Conservation (phyloP, 1,140 invertebrate genomes). For the Hyphantria cunea region DNA sequence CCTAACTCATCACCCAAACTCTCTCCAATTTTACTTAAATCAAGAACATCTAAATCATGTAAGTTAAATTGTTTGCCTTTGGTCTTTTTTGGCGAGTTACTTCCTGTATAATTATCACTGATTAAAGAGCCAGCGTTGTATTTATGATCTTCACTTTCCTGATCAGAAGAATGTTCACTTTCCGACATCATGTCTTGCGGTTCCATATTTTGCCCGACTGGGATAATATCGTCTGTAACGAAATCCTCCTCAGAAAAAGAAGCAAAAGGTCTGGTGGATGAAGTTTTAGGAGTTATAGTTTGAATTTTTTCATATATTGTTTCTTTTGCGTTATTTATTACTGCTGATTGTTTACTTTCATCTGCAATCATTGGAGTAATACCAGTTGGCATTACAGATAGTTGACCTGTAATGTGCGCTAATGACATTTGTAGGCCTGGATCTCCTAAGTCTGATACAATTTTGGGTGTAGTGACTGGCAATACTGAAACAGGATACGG, state of each 20-base stretch:
- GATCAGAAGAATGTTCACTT: conserved; percentile 39
- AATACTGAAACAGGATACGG: conserved; percentile 38
- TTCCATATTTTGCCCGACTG: too few species aligned
- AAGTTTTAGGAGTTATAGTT: conserved; percentile 66
- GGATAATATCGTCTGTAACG: background rate
- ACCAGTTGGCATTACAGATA: conserved; percentile 67
- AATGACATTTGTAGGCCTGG: conserved; percentile 75
- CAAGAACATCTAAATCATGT: conserved; percentile 71
- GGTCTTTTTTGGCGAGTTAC: conserved; percentile 58
- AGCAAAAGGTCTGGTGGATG: conserved; percentile 41
- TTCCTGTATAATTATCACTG: conserved; percentile 46
- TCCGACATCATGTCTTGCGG: conserved; percentile 41
- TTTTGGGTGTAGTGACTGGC: conserved; percentile 54
- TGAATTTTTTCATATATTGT: conserved; percentile 63
- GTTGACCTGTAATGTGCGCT: conserved; percentile 77
- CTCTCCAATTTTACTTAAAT: conserved; percentile 71
- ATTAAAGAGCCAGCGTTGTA: conserved; percentile 26
- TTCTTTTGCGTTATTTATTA: conserved; percentile 34
- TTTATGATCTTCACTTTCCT: conserved; percentile 53
- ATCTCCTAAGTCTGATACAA: conserved; percentile 70
- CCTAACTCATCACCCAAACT: conserved; percentile 71
- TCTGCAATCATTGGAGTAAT: conserved; percentile 62
- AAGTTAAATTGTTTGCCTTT: conserved; percentile 55
- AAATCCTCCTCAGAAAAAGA: background rate
- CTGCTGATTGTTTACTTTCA: conserved; percentile 45